Conservation (phyloP, 2,113 vertebrate genomes). For the crab-eating macaque (Macaca fascicularis) region DNA sequence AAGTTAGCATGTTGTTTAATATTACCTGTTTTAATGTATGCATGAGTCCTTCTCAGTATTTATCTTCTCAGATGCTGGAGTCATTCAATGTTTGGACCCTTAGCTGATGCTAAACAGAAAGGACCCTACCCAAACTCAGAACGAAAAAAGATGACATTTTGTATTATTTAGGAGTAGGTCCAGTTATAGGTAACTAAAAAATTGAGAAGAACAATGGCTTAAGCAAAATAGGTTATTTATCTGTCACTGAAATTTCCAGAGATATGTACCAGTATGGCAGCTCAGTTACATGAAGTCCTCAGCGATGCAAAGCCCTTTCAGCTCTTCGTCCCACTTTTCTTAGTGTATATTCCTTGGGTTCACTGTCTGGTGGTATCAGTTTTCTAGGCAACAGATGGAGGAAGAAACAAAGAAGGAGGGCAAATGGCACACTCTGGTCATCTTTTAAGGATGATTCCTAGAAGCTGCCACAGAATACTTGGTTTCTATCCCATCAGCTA, state of each 20-base stretch:
- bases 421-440: background rate
- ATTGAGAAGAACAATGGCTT: background rate
- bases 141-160: background rate
- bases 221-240: background rate
- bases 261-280: background rate
- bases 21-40: background rate
- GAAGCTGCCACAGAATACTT: background rate
- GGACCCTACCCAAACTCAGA: background rate
- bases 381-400: background rate
- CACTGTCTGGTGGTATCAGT: background rate
- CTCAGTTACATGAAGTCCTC: background rate
- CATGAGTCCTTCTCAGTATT: background rate
- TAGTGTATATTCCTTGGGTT: background rate
- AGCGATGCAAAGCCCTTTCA: background rate
- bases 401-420: background rate
- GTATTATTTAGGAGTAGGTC: background rate
- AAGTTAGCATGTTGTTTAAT: background rate
- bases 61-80: background rate
- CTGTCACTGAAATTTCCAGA: background rate
- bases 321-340: background rate
- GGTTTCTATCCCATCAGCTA: background rate
- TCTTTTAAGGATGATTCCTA: background rate
- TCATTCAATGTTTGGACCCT: background rate
- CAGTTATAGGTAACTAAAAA: background rate
- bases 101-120: slow-evolving; percentile 1